A percentile compares a stretch with the other conserved stretches of the same genome.
These are phyloP conservation scores for Erebia ligea DNA, from an alignment of 2,888 invertebrate genomes.

Conservation along the genomic window DNA sequence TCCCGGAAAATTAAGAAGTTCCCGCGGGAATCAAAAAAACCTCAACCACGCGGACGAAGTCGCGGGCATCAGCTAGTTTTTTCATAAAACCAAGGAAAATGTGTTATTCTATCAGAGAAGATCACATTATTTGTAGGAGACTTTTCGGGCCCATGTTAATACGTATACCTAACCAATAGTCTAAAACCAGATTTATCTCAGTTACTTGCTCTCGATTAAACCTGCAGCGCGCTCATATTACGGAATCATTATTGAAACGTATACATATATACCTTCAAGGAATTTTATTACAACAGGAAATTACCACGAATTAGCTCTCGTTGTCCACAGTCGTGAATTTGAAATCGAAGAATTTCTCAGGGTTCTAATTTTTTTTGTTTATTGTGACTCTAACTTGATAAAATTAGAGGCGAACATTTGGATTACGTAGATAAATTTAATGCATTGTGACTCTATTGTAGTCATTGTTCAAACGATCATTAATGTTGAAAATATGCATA, in stretches of 20 bases:
- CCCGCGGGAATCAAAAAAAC: too few relatives aligned
- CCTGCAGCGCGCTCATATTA: constrained; percentile 8
- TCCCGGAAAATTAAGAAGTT: too few relatives aligned
- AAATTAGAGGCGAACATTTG: too few relatives aligned
- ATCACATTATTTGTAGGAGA: background rate
- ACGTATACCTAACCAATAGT: background rate
- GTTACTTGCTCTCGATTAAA: constrained; percentile 5
- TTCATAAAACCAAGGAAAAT: too few relatives aligned
- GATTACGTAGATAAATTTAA: background rate
- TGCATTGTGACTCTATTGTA: background rate
- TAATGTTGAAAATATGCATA: background rate
- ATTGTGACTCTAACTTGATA: too few relatives aligned
- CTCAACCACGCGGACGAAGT: too few relatives aligned
- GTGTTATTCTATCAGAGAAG: too few relatives aligned
- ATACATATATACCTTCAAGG: constrained; percentile 5
- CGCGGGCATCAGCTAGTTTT: too few relatives aligned
- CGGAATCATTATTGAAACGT: constrained; percentile 7
- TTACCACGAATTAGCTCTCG: background rate
- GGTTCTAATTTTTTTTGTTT: too few relatives aligned
- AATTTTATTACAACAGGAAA: background rate
- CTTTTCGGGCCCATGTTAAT: background rate
- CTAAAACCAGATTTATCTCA: background rate
- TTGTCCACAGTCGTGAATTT: background rate
- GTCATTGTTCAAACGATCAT: background rate
- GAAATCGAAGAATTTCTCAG: too few relatives aligned